Conservation (phyloP, 2,888 invertebrate species). For the Eristalis tenax region DNA sequence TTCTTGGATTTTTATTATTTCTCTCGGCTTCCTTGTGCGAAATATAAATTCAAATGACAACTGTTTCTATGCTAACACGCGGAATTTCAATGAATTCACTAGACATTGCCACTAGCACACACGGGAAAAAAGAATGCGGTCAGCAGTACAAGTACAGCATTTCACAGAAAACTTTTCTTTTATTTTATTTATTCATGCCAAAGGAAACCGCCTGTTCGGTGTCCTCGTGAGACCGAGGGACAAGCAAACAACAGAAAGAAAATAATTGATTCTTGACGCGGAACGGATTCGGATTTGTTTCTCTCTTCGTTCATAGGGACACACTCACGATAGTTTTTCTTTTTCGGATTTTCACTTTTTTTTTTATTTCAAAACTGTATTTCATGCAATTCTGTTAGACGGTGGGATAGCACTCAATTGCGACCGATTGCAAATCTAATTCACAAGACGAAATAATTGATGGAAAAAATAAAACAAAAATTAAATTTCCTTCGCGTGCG, state of each 20-base stretch:
- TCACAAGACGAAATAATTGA: background rate
- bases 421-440: constrained; percentile 38
- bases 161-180: background rate
- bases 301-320: background rate
- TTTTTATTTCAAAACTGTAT: background rate
- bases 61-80: constrained; percentile 34
- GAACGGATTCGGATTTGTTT: constrained; percentile 6
- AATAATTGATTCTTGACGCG: constrained; percentile 12
- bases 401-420: constrained; percentile 20
- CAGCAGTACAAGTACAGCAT: background rate
- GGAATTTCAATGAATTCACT: constrained; percentile 50
- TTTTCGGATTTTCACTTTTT: background rate
- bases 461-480: background rate
- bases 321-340: constrained; percentile 11
- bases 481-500: constrained; percentile 20
- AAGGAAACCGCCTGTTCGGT: constrained; percentile 5
- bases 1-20: background rate
- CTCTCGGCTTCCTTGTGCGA: constrained; percentile 11
- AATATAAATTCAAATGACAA: constrained; percentile 31
- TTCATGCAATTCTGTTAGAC: background rate
- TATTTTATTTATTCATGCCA: background rate
- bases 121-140: constrained; percentile 11
- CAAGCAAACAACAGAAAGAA: background rate
- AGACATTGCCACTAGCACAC: constrained; percentile 40
- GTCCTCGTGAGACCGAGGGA: constrained; percentile 35